Evolutionary conservation across 2,888 invertebrate species (phyloP).

Genomic region (Melikaiella ostensackeni): DNA sequence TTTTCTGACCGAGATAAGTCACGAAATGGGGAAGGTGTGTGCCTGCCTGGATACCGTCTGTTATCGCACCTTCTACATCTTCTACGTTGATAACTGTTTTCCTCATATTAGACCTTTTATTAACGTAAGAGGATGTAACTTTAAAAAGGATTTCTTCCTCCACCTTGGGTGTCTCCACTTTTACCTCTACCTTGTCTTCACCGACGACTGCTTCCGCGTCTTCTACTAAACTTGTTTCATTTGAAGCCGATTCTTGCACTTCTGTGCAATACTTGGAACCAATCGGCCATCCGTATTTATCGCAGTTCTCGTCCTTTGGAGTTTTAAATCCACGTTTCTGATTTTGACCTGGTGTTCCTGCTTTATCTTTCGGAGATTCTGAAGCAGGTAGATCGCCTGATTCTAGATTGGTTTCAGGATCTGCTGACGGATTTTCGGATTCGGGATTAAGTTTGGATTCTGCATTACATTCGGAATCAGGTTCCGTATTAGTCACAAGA

Average conservation of each 20-base stretch:
- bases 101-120: constrained; percentile 16
- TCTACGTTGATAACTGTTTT: constrained; percentile 7
- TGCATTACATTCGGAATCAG: background rate
- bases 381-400: background rate
- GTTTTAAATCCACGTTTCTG: constrained; percentile 3
- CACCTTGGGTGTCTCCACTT: background rate
- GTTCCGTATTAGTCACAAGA: background rate
- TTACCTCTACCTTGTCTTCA: background rate
- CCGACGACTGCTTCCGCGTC: background rate
- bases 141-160: constrained; percentile 21
- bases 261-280: constrained; percentile 18
- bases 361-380: background rate
- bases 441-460: background rate
- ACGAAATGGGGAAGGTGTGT: constrained; percentile 27
- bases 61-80: constrained; percentile 32
- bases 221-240: background rate
- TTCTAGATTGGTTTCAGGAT: background rate
- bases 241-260: background rate
- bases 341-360: background rate
- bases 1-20: constrained; percentile 9
- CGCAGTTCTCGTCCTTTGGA: background rate
- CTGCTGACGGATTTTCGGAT: background rate
- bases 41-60: constrained; percentile 14
- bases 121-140: constrained; percentile 7
- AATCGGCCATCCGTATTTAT: constrained; percentile 30